A percentile compares a stretch with the other conserved stretches of the same genome.
phyloP scores from a whole-genome alignment of 2,113 vertebrate genomes.

The Odontophorus gujanensis region DNA sequence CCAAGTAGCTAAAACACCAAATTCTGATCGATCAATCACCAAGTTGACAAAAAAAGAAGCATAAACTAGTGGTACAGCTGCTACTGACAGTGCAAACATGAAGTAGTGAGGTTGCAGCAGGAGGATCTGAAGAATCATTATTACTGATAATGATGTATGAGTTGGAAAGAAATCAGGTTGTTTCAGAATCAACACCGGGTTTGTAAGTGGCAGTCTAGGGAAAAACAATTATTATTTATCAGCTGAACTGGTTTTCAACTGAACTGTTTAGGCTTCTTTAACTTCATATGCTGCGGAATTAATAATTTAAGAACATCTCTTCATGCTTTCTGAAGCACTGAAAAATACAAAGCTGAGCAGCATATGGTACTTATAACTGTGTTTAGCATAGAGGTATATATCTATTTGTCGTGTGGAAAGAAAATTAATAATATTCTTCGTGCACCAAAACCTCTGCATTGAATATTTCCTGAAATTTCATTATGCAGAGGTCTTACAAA shows the following conservation, averaged over 20 bases:
- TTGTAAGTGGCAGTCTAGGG: background rate
- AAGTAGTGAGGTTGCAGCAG: background rate
- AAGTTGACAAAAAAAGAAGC: background rate
- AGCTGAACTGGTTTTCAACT: background rate
- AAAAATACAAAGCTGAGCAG: slow-evolving; percentile 23
- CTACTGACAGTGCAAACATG: slow-evolving; percentile 4
- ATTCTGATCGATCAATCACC: fast-evolving
- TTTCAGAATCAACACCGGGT: background rate
- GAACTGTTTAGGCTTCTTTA: slow-evolving; percentile 11
- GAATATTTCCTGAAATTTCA: slow-evolving; percentile 34
- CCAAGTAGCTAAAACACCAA: background rate
- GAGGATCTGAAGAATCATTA: background rate
- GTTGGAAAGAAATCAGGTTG: background rate
- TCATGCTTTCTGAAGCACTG: slow-evolving; percentile 9
- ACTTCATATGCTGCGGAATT: slow-evolving; percentile 15
- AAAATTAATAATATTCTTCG: slow-evolving; percentile 53
- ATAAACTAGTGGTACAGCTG: background rate
- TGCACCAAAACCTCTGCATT: slow-evolving; percentile 33
- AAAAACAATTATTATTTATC: slow-evolving; percentile 12
- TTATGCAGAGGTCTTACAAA: slow-evolving; percentile 18
- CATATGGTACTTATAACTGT: slow-evolving; percentile 30
- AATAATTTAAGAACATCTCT: slow-evolving; percentile 19
- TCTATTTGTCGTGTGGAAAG: slow-evolving; percentile 50
- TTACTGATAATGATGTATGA: background rate
- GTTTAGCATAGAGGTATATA: slow-evolving; percentile 40